Evolutionary conservation across 1,140 invertebrate species (phyloP), one percentile per base, ranked within the genome.

Genomic region (Drosophila nigrodunni): DNA sequence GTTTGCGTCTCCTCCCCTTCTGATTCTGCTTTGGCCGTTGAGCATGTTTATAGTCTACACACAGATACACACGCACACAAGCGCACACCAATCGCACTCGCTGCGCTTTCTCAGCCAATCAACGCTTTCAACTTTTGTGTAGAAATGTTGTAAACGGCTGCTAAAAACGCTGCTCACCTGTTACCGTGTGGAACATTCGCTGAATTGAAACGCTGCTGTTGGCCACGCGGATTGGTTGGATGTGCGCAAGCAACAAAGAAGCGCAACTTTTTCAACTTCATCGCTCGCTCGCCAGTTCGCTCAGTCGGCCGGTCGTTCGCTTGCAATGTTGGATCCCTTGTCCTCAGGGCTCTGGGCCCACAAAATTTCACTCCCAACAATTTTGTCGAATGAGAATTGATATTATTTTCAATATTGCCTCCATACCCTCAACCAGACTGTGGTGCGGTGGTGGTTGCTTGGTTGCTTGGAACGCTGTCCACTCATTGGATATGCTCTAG

Each of bases 171-270:
- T 92, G 91, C 37, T 81, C 73, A 70, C 91, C 88, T 92, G 82
- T 61, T 91, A 85, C 35, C 78, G 64, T 92, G 91, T 92, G 91
- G 91, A 92, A 92, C 91, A 92, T 90, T 91, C 82, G 88, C 81
- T 88, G 83, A 91, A 90, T 89, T 92, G 81, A 92, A 92, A 92
- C 85, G 87, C 86, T 58, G 83, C 79, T 92, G 89, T 90, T 83
- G 86, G 75, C 79, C 74, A 79, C 73, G 58, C 90, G 82, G 90
- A 92, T 92, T 92, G 90, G 86, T 92, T 88, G 90, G 81, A 80
- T 77, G 70, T 76, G 90, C 72, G 74, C 85, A 85, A 89, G 83
- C 81, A 89, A 89, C 86, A 90, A 90, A 90, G 87, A 90, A 86
- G 86, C 86, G 85, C 87, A 90, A 90, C 85, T 88, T 83, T 87